Evolutionary conservation across 1,140 invertebrate genomes (phyloP).

Genomic region (Mercenaria mercenaria): DNA sequence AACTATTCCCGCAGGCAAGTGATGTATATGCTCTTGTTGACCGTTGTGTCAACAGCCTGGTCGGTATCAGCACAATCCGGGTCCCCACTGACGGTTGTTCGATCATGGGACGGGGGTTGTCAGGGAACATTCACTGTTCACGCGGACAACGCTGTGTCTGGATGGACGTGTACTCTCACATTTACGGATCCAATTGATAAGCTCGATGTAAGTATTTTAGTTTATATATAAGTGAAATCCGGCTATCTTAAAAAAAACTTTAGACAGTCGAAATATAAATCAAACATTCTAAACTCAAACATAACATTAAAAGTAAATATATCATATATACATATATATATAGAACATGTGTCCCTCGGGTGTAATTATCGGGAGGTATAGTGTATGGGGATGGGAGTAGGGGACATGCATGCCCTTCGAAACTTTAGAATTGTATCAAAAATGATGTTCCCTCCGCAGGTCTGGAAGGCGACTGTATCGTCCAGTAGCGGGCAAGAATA

Average conservation of each 20-base stretch:
- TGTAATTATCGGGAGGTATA: too few relatives aligned
- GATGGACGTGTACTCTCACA: conserved; percentile 69
- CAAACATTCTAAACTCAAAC: too few relatives aligned
- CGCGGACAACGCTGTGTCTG: conserved; percentile 56
- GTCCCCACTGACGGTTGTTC: background rate
- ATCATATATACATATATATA: background rate
- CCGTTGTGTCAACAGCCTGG: background rate
- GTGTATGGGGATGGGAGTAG: too few relatives aligned
- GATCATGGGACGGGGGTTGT: conserved; percentile 68
- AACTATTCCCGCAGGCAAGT: background rate
- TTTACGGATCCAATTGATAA: conserved; percentile 60
- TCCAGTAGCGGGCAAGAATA: background rate
- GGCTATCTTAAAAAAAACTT: too few relatives aligned
- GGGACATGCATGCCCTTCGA: too few relatives aligned
- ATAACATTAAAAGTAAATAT: background rate
- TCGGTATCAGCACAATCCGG: background rate
- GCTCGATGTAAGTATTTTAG: conserved; percentile 47
- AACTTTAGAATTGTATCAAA: background rate
- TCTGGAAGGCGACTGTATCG: conserved; percentile 18
- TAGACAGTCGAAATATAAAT: too few relatives aligned
- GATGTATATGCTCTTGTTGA: background rate
- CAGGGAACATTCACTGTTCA: conserved; percentile 56
- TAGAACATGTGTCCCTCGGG: background rate
- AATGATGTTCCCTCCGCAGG: background rate
- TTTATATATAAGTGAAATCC: too few relatives aligned